Percentiles rank a stretch among this genome's conserved stretches.
Evolutionary conservation across 2,797 vertebrate genomes (phyloP).

Genomic region (Acrocephalus scirpaceus): DNA sequence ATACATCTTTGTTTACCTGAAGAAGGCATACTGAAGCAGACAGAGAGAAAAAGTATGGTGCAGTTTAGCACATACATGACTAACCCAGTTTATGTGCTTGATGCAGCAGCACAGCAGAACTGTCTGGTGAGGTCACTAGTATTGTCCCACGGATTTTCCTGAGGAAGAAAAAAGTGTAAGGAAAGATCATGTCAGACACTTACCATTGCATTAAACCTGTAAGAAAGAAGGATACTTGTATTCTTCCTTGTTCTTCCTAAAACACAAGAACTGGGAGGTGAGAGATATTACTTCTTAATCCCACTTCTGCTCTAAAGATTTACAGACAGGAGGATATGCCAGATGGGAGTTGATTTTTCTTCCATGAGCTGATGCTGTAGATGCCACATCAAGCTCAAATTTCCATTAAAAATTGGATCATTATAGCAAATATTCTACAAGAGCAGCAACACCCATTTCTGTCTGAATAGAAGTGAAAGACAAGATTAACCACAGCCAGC

Average conservation of each 20-base stretch:
- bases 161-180: not conserved
- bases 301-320: not conserved
- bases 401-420: not conserved
- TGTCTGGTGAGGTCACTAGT: not conserved
- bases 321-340: not conserved
- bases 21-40: not conserved
- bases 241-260: not conserved
- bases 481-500: not conserved
- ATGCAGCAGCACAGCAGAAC: not conserved
- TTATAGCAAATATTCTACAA: not conserved
- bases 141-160: not conserved
- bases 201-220: not conserved
- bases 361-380: not conserved
- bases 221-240: not conserved
- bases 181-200: not conserved
- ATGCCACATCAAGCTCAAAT: not conserved
- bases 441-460: not conserved
- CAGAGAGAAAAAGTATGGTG: not conserved
- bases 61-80: not conserved
- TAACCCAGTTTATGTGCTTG: not conserved
- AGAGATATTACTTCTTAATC: not conserved
- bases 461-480: not conserved
- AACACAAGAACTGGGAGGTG: not conserved
- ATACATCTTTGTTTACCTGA: not conserved
- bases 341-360: not conserved